A percentile compares a stretch with the other conserved stretches of the same genome.
Evolutionary conservation across 2,888 invertebrate genomes (phyloP).

Genomic region (Pyrochroa serraticornis): DNA sequence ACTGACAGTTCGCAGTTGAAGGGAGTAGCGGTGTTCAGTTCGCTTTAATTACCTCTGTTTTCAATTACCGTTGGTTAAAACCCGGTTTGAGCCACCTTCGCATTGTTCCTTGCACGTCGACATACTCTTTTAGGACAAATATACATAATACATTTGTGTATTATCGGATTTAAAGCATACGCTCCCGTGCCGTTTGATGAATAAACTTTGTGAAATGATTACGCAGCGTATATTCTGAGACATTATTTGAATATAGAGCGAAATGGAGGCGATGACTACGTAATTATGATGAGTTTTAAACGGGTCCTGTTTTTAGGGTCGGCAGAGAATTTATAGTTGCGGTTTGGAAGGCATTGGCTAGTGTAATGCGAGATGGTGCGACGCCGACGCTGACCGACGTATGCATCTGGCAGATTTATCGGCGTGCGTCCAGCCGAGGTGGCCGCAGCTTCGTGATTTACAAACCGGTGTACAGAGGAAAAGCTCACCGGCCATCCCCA

Average conservation of each 20-base stretch:
- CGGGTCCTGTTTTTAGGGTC: constrained; percentile 31
- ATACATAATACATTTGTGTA: constrained; percentile 21
- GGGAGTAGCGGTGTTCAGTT: constrained; percentile 39
- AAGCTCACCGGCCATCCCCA: constrained; percentile 8
- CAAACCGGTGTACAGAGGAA: constrained; percentile 37
- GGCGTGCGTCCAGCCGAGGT: constrained; percentile 44
- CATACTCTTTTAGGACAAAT: constrained; percentile 15
- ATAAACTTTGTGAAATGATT: constrained; percentile 21
- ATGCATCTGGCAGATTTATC: constrained; percentile 55
- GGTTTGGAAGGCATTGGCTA: constrained; percentile 40
- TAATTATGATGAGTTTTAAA: constrained; percentile 35
- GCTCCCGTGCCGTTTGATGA: constrained; percentile 20
- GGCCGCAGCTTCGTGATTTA: constrained; percentile 47
- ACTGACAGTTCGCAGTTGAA: constrained; percentile 34
- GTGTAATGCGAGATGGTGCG: constrained; percentile 37
- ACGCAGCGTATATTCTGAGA: constrained; percentile 8
- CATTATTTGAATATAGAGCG: constrained; percentile 16
- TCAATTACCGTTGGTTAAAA: constrained; percentile 43
- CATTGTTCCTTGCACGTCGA: constrained; percentile 28
- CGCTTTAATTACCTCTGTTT: constrained; percentile 46
- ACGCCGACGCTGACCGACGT: constrained; percentile 51
- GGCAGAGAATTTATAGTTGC: constrained; percentile 39
- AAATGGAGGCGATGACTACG: constrained; percentile 25
- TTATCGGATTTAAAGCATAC: constrained; percentile 16
- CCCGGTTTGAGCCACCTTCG: constrained; percentile 28